Evolutionary conservation across 2,113 vertebrate species (phyloP), one percentile per base, ranked within the genome.

Genomic region (Halichoeres trimaculatus): DNA sequence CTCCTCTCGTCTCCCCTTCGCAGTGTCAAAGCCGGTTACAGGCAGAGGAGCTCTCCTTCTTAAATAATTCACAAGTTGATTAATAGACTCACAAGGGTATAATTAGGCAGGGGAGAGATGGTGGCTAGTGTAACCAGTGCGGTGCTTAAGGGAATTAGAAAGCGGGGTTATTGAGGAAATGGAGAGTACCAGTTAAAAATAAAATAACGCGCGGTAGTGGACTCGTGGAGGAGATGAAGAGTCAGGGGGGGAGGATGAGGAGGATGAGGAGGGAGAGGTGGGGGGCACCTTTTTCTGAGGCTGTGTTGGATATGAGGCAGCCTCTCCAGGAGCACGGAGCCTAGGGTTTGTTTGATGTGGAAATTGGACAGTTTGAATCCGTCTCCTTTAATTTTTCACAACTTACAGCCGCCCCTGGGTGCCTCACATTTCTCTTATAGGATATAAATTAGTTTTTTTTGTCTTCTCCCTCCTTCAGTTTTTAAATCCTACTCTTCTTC

Each of bases 331-430:
- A 96, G 96, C 95, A 95, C 92, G 92, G 94, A 92, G 96, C 95
- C 90, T 94, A 89, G 93, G 94, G 94, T 94, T 92, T 96, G 95
- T 99, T 99, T 99, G 97, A 99, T 97, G 98, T 99, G 97, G 97
- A 99, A 99, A 99, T 99, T 98, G 98, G 97, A 97, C 97, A 98
- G 97, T 99, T 99, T 99, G 96, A 98, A 97, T 98, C 96, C 95
- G 94, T 98, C 96, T 95, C 96, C 95, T 99, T 99, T 98, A 99
- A 99, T 99, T 99, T 99, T 99, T 98, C 96, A 99, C 96, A 96
- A 96, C 95, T 95, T 96, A 95, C 96, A 95, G 91, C 90, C 95
- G 95, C 96, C 96, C 96, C 94, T 88, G 95, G 94, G 96, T 95
- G 94, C 90, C 91, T 87, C 95, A 93, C 94, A 93, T 92, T 95